Evolutionary conservation across 2,113 vertebrate genomes (phyloP), one percentile per base, ranked within the genome.

Genomic region (Plestiodon gilberti): DNA sequence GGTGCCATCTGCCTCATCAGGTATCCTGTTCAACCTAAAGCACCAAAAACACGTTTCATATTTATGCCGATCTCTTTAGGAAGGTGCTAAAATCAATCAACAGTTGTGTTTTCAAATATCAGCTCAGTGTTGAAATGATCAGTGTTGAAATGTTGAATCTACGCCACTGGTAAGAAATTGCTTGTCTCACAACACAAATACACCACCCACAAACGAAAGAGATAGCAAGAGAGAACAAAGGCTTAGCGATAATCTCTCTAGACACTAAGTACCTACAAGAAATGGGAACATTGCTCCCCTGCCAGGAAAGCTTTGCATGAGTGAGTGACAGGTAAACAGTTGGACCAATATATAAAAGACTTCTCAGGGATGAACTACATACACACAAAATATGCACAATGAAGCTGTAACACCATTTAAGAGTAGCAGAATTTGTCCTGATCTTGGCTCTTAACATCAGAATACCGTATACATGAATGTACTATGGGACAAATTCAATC

Each of bases 1-100:
- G 91, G 74, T 78, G 86, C 89, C 93, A 95, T 95, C 92, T 95
- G 94, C 81, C 84, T 77, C 40, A 61, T 85, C 30, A 93, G 88
- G 93, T 77, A 73, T 80, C 91, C 85, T 83, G 48, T 85, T 40
- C 75, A 78, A 81, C 79, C 78, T 85, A 65, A 89, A 89, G 81
- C 87, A 64, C 20, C 93, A 88, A 48, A n/a, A 48, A 91, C 89
- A 40, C 25, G 2, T 67, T 22, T 57, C 28, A 33, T 30, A 20
- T 15, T n/a, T n/a, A 38, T 23, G 28, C 14, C 4, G 28, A 61
- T 35, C 22, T 52, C 59, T 67, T 85, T 85, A 14, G 40, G 38
- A 55, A 52, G 13, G 14, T 38, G 61, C 2, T 6, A 33, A 78
- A 57, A n/a, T 57, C 14, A 77, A 48, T 20, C 35, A 84, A 67